Evolutionary conservation across 2,888 invertebrate genomes (phyloP).

Genomic region (Rutpela maculata): DNA sequence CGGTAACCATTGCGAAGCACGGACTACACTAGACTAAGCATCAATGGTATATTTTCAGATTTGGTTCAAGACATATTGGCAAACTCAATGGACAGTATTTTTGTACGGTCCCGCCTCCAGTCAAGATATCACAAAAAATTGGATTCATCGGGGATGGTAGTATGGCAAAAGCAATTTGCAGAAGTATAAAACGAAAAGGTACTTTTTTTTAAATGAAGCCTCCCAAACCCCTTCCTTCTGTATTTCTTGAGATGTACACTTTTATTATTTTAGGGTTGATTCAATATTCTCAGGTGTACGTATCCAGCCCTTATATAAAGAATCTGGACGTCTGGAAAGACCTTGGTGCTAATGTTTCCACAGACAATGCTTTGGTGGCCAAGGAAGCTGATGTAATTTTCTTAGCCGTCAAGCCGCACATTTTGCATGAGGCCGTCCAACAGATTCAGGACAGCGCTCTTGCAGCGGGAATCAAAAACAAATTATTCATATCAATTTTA

Average conservation of each 20-base stretch:
- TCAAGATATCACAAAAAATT: constrained; percentile 73
- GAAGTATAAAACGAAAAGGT: constrained; percentile 84
- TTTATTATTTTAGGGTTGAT: constrained; percentile 76
- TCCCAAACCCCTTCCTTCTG: too few species aligned
- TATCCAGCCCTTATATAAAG: constrained; percentile 83
- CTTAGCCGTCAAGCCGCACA: constrained; percentile 91
- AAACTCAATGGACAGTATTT: constrained; percentile 33
- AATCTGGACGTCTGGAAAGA: constrained; percentile 82
- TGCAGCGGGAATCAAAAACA: constrained; percentile 70
- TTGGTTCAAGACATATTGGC: constrained; percentile 15
- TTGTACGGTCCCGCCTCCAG: constrained; percentile 40
- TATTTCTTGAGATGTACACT: neutral
- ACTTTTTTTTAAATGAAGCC: constrained; percentile 40
- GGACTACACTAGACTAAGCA: neutral
- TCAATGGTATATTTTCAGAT: constrained; percentile 18
- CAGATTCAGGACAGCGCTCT: constrained; percentile 68
- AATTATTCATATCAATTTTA: constrained; percentile 88
- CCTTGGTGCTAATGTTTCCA: constrained; percentile 78
- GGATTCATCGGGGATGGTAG: constrained; percentile 94
- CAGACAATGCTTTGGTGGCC: constrained; percentile 81
- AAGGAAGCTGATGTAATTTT: constrained; percentile 84
- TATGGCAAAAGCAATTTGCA: constrained; percentile 90
- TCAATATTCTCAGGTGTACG: constrained; percentile 80
- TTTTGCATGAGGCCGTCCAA: constrained; percentile 78
- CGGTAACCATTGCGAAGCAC: too few species aligned